phyloP scores from a whole-genome alignment of 2,888 invertebrate genomes.

The Cerastis leucographa region DNA sequence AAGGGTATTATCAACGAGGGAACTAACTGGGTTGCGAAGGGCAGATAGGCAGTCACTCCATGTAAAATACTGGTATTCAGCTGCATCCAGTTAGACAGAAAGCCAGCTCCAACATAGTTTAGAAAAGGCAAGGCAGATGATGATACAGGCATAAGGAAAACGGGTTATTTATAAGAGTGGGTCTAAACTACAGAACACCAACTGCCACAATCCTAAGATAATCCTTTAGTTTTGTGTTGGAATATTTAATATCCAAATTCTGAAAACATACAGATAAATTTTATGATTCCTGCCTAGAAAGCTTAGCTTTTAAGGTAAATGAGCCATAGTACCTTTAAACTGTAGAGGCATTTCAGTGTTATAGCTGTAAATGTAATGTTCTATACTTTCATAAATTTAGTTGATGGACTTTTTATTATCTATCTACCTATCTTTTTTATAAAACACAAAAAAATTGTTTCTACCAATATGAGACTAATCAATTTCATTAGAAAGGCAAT shows the following conservation, averaged over 20 bases:
- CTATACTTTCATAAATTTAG: background rate
- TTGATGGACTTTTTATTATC: background rate
- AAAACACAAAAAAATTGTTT: too few relatives aligned
- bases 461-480: too few relatives aligned
- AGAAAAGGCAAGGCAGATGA: background rate
- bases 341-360: background rate
- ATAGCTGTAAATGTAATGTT: background rate
- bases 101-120: background rate
- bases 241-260: background rate
- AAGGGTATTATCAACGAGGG: background rate
- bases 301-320: background rate
- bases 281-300: background rate
- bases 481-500: too few relatives aligned
- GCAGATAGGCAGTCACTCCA: background rate
- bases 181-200: background rate
- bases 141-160: background rate
- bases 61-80: background rate
- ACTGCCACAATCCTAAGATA: background rate
- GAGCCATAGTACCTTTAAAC: background rate
- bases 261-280: background rate
- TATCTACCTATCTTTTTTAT: too few relatives aligned
- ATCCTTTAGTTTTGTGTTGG: background rate
- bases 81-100: background rate
- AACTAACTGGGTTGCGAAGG: background rate
- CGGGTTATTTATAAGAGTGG: background rate